Evolutionary conservation across 2,797 vertebrate species (phyloP).

Genomic region (Sebastes hubbsi): DNA sequence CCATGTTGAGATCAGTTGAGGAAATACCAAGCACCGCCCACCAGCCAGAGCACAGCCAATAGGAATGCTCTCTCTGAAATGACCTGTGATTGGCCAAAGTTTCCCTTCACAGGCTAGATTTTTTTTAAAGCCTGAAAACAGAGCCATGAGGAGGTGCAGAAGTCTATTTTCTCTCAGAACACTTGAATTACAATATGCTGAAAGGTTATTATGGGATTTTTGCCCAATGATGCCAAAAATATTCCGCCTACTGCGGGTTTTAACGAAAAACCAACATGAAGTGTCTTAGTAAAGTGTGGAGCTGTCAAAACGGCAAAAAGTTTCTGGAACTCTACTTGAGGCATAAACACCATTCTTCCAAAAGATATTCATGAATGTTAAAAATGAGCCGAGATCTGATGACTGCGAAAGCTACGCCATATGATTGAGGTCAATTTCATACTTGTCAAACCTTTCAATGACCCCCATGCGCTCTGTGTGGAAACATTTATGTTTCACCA

Average conservation of each 20-base stretch:
- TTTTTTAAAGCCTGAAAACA: too few species aligned
- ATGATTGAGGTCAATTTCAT: background rate
- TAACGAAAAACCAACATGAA: background rate
- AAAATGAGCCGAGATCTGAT: background rate
- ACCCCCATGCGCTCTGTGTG: background rate
- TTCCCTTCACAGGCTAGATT: too few species aligned
- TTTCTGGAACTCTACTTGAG: background rate
- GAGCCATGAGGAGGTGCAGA: too few species aligned
- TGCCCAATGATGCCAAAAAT: too few species aligned
- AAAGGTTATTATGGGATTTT: too few species aligned
- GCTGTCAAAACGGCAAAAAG: background rate
- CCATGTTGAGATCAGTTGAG: too few species aligned
- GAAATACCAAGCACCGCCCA: too few species aligned
- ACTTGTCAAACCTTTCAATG: background rate
- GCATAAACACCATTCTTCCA: background rate
- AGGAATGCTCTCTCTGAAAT: too few species aligned
- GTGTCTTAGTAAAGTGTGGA: background rate
- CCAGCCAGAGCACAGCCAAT: too few species aligned
- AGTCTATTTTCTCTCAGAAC: too few species aligned
- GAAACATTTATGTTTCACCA: background rate
- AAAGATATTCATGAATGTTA: background rate
- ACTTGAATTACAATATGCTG: too few species aligned
- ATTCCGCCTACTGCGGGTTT: background rate
- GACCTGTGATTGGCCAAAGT: too few species aligned
- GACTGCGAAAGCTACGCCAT: background rate